Evolutionary conservation across 2,888 invertebrate species (phyloP), one percentile per base, ranked within the genome.

Genomic region (Lasiommata megera): DNA sequence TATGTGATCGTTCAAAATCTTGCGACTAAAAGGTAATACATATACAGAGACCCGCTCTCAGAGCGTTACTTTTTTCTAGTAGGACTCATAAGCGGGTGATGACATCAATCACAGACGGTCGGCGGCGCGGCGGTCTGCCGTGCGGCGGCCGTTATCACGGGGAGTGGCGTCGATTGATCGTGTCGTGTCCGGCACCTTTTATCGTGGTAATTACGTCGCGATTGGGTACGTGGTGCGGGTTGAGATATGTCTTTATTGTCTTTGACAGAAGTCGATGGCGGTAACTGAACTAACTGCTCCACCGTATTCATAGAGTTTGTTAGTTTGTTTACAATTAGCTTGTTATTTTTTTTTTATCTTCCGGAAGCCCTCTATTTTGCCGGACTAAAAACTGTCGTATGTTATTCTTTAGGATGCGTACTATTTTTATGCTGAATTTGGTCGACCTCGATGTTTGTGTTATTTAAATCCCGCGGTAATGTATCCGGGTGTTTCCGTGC

Each of bases 151-250:
- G 69, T 79, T 86, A 85, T 85, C 84, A 73, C 64, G 73, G 71
- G 73, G 75, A 77, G 77, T 84, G 83, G 80, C 80, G 74, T 72
- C 84, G 81, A 85, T 84, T 80, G 81, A 86, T 86, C 70, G 81
- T 72, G 77, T 74, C 73, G 72, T 72, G 67, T 66, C 71, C 71
- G 71, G 70, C 84, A 81, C 82, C 78, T 82, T 76, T 80, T 84
- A 84, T 84, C 82, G 61, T 62, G 36, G 62, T 65, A 68, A 68
- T 68, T 67, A 69, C 56, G 44, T 47, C 46, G 44, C 43, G 57
- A 64, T 61, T 63, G 60, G 53, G 58, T 53, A 38, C 53, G 53
- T 60, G 47, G 60, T 51, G 43, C 52, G 43, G 46, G 54, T 57
- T 61, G 63, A 66, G 44, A 59, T 61, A 65, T 63, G 63, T 67